phyloP scores from a whole-genome alignment of 1,140 invertebrate genomes.

The Zophobas atratus region DNA sequence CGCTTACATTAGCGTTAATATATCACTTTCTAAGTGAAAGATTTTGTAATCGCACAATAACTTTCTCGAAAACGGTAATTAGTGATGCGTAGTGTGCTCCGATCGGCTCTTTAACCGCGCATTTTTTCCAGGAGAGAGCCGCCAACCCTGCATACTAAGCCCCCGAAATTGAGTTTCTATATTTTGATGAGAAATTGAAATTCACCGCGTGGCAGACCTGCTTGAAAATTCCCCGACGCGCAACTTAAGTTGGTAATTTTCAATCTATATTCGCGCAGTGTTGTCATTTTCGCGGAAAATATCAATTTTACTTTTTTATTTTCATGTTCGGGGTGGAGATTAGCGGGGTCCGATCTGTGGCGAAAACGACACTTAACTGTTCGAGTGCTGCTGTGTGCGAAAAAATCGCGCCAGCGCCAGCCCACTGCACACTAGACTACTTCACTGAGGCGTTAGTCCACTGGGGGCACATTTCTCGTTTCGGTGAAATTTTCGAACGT shows the following conservation, averaged over 20 bases:
- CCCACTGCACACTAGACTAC: neutral
- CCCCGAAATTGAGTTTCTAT: neutral
- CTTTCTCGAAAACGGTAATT: slow-evolving; percentile 48
- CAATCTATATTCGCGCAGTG: slow-evolving; percentile 43
- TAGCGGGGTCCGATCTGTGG: neutral
- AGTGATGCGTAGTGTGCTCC: neutral
- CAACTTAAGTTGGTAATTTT: slow-evolving; percentile 29
- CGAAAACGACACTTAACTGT: too few species aligned
- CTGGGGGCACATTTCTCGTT: neutral
- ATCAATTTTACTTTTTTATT: slow-evolving; percentile 1
- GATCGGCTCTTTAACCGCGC: neutral
- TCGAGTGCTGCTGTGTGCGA: neutral
- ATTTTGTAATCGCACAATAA: slow-evolving; percentile 56
- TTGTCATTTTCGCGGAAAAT: slow-evolving; percentile 4
- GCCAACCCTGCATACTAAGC: slow-evolving; percentile 24
- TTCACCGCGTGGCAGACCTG: slow-evolving; percentile 13
- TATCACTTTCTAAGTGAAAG: slow-evolving; percentile 59
- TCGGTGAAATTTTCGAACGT: slow-evolving; percentile 26
- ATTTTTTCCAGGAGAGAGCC: neutral
- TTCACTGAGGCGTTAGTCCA: neutral
- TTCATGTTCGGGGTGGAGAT: neutral
- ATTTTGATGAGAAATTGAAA: slow-evolving; percentile 7
- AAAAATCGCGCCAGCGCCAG: neutral
- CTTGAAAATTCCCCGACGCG: slow-evolving; percentile 12
- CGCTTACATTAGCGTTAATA: slow-evolving; percentile 34